Evolutionary conservation across 1,140 invertebrate genomes (phyloP), one percentile per base, ranked within the genome.

Genomic region (Littorina saxatilis): DNA sequence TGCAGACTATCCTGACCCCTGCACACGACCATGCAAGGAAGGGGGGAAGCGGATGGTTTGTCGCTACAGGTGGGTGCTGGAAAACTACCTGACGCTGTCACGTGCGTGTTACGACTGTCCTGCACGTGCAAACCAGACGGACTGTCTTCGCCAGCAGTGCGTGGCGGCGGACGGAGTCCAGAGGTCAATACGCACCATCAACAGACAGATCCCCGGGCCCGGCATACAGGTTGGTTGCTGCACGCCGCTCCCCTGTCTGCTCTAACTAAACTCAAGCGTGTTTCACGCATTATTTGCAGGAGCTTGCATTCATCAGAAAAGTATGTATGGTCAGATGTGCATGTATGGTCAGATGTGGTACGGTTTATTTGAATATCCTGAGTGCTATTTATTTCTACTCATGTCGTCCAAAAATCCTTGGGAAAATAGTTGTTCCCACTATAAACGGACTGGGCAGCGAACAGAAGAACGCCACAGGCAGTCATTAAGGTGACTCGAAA

Each of bases 181-280:
- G 37, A 93, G 96, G 83, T 92, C 95, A 0, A 91, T 98, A 27
- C 94, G 96, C 4, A 95, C 96, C 0, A 94, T 97, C 5, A 98
- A 98, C 92, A 94, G 97, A 76, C 95, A 95, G 93, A 94, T 98
- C 92, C 97, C 97, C 1, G 97, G 97, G 79, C 97, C 97, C 13
- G 89, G 94, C 1, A 95, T 98, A 58, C 95, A 97, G 93, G 96
- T 90, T 76, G 82, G 85, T 9, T 5, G 7, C 17, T 61, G 15
- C 47, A 1, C 27, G 20, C 43, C 43, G 17, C 43, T 17, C 43
- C 43, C 43, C 43, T 58, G 96, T 96, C 87, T 83, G 92, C 0
- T 94, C 94, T 0, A 96, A 98, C 88, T 94, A 92, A 63, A 92
- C 95, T 58, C 94, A 94, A 0, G 95, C 98, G 86, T 98, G 97